Evolutionary conservation across 2,888 invertebrate species (phyloP), one percentile per base, ranked within the genome.

Genomic region (Nephrotoma flavescens): DNA sequence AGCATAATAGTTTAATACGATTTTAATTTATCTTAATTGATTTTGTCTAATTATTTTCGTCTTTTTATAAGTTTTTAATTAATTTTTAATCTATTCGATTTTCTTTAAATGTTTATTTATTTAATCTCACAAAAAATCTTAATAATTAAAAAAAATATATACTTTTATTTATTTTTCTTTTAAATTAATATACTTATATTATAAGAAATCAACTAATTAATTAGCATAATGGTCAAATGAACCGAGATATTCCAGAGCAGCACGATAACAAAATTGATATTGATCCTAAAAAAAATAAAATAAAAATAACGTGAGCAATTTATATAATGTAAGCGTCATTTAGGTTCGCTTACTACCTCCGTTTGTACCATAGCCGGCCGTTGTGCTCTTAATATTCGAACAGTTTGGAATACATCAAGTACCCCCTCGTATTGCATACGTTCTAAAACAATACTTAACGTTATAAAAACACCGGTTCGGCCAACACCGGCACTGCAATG

Each of bases 341-440:
- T 71, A 71, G 71, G 71, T 85, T 86, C 9, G 57, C 45, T 57
- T 11, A 19, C n/a, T 42, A 98, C 99, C 96, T 99, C 99, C 89
- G 99, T 99, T 92, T 99, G 99, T 89, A 99, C 99, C 99, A 99
- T 99, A 89, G 98, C 98, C 88, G 99, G 98, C 89, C 99, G 94
- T 92, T 99, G 99, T 88, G 99, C 99, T 91, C 99, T 95, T 89
- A 99, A 93, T 92, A 99, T 98, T 92, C 99, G 96, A 88, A 99
- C 99, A 0, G 99, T 99, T 93, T 99, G 99, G 95, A 99, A 99
- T 90, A 99, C 97, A 93, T 99, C 99, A 12, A 99, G 97, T 6
- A 99, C 98, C 31, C 98, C 98, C 91, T 99, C 99, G 91, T 98
- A 98, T 92, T 99, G 97, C 98, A 99, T 99, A 88, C 99, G 94